Conservation (phyloP, 2,797 vertebrate genomes). For the Coccyzus lansbergi region DNA sequence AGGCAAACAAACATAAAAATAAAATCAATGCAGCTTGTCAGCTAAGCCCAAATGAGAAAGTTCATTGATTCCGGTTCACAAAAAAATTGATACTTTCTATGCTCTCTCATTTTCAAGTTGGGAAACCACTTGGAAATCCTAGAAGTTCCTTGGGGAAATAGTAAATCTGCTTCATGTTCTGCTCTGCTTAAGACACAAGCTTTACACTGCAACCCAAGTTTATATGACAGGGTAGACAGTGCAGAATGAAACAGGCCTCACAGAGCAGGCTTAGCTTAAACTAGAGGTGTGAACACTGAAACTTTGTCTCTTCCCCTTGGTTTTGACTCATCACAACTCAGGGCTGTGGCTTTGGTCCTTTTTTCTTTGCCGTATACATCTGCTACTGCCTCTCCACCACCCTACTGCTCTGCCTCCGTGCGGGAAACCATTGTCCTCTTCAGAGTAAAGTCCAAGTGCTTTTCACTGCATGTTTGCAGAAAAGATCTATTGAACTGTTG, state of each 20-base stretch:
- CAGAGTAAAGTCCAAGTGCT: not conserved
- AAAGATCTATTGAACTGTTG: not conserved
- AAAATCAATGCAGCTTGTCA: not conserved
- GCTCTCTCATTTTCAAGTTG: not conserved
- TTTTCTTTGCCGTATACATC: accelerated
- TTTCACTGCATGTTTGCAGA: not conserved
- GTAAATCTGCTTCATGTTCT: not conserved
- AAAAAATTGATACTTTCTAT: not conserved
- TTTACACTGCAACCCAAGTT: not conserved
- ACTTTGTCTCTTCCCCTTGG: not conserved
- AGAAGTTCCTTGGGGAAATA: not conserved
- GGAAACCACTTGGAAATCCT: not conserved
- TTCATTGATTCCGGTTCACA: not conserved
- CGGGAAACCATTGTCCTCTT: not conserved
- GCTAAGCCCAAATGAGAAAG: not conserved
- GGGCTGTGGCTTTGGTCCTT: not conserved
- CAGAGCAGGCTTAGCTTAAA: not conserved
- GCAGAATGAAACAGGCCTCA: not conserved
- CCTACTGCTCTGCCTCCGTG: not conserved
- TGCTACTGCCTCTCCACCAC: not conserved
- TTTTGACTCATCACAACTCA: not conserved
- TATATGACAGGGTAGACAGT: not conserved
- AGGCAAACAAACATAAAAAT: not conserved
- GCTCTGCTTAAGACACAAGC: not conserved
- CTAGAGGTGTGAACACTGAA: not conserved